Evolutionary conservation across 2,888 invertebrate genomes (phyloP), one percentile per base, ranked within the genome.

Genomic region (Sacculina carcini): DNA sequence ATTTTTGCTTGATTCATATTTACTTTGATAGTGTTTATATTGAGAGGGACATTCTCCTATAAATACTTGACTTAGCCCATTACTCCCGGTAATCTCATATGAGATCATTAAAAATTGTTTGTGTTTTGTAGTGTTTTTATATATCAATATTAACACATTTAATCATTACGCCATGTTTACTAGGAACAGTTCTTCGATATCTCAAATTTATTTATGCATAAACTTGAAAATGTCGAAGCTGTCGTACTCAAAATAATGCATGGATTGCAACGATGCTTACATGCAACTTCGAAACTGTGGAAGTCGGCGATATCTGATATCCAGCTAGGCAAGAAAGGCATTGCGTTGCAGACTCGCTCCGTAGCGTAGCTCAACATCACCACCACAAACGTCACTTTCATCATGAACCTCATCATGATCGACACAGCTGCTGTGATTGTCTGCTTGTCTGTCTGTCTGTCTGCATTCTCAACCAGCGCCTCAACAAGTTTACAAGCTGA

Each of bases 271-370:
- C 2, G 34, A 36, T 24, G 28, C 42, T 26, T 9, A 42, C 42
- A 42, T 2, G 44, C n/a, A 7, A 44, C 28, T 19, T 44, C 44
- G 44, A 44, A 44, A 28, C 44, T 44, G 44, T 44, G 26, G 44
- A 44, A 16, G 10, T 44, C 44, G 6, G 44, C 12, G 28, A 44
- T 28, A 3, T 19, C 44, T 6, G 44, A 5, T 7, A 44, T 16
- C 44, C 44, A 44, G 12, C 29, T 19, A 9, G 44, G 44, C 44
- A 44, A 19, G 44, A 44, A 44, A 9, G 44, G 44, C 44, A 44
- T 44, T 16, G 9, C 28, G 16, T 12, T 6, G 44, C 28, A 7
- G 28, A 19, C 9, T n/a, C n/a, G n/a, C n/a, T n/a, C n/a, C n/a
- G n/a, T n/a, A n/a, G n/a, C n/a, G n/a, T n/a, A n/a, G n/a, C n/a